Evolutionary conservation across 2,888 invertebrate species (phyloP).

Genomic region (Druceiella hillmani): DNA sequence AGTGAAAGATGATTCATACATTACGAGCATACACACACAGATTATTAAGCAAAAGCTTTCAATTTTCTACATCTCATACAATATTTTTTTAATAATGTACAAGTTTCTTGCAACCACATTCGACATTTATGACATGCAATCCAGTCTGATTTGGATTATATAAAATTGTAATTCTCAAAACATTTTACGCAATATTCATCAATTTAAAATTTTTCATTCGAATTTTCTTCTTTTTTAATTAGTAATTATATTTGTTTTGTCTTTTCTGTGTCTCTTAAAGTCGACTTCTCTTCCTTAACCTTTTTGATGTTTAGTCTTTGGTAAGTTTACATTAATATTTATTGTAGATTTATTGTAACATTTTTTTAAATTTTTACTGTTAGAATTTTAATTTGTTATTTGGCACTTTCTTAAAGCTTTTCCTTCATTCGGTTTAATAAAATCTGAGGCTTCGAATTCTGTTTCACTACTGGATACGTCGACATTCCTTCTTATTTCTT

Average conservation of each 20-base stretch:
- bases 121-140: constrained; percentile 16
- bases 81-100: constrained; percentile 16
- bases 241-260: constrained; percentile 18
- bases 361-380: constrained; percentile 17
- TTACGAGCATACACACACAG: no score
- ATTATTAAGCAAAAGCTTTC: constrained; percentile 12
- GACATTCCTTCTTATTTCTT: constrained; percentile 15
- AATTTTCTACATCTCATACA: constrained; percentile 19
- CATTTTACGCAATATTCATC: no score
- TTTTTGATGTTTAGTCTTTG: constrained; percentile 15
- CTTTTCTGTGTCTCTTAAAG: constrained; percentile 18
- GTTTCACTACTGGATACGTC: no score
- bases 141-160: constrained; percentile 21
- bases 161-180: constrained; percentile 22
- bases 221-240: constrained; percentile 18
- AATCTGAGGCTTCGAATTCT: constrained; percentile 13
- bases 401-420: constrained; percentile 14
- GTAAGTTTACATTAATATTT: constrained; percentile 16
- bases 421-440: constrained; percentile 14
- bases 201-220: no score
- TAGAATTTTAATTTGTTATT: constrained; percentile 15
- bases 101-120: constrained; percentile 17
- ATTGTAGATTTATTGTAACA: constrained; percentile 14
- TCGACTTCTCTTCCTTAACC: constrained; percentile 14
- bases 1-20: no score